A percentile compares a stretch with the other conserved stretches of the same genome.
phyloP scores from a whole-genome alignment of 2,888 invertebrate genomes.

The Protodeltote pygarga region DNA sequence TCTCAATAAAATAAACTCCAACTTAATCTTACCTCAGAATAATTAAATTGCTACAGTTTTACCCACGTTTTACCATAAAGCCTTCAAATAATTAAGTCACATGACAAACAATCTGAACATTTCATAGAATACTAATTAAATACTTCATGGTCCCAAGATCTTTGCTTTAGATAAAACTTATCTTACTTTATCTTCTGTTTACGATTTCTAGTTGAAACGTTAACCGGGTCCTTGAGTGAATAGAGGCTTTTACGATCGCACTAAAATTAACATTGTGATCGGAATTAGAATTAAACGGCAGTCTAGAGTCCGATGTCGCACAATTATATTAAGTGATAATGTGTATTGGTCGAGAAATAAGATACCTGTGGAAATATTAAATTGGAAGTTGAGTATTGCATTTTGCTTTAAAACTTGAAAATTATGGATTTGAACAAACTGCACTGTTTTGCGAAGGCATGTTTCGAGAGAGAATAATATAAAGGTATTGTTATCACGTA shows the following conservation, averaged over 20 bases:
- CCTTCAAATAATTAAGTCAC: slow-evolving; percentile 32
- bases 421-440: no score
- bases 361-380: neutral
- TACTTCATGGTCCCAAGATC: slow-evolving; percentile 26
- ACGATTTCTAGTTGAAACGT: slow-evolving; percentile 42
- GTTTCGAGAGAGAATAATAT: no score
- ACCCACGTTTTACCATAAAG: slow-evolving; percentile 22
- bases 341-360: neutral
- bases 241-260: slow-evolving; percentile 37
- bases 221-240: slow-evolving; percentile 28
- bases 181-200: slow-evolving; percentile 45
- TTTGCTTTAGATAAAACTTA: slow-evolving; percentile 45
- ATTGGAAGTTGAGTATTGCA: neutral
- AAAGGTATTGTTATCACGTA: no score
- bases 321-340: slow-evolving; percentile 11
- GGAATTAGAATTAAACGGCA: slow-evolving; percentile 37
- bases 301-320: slow-evolving; percentile 6
- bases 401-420: no score
- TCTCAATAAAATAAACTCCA: slow-evolving; percentile 30
- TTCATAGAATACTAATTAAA: slow-evolving; percentile 37
- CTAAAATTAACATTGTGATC: slow-evolving; percentile 40
- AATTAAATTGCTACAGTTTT: slow-evolving; percentile 25
- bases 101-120: slow-evolving; percentile 26
- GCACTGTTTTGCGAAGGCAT: no score
- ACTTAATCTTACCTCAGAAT: slow-evolving; percentile 24